These are phyloP conservation scores for Drosophila cracens DNA, from an alignment of 2,888 invertebrate species.

Conservation along the genomic window DNA sequence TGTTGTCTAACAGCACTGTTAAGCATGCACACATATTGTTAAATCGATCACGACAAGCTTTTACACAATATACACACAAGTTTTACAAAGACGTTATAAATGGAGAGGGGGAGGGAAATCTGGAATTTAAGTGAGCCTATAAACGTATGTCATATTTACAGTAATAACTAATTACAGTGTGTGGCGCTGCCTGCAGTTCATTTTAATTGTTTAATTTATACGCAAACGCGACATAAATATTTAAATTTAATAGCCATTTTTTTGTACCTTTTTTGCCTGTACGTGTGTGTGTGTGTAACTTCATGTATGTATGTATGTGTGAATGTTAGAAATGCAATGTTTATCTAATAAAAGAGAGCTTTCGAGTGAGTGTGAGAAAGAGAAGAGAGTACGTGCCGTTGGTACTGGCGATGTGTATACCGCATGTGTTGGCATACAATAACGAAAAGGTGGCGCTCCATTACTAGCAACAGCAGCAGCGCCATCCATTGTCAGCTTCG, in stretches of 20 bases:
- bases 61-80: neutral
- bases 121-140: neutral
- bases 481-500: constrained; percentile 30
- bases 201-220: neutral
- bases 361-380: constrained; percentile 4
- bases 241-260: neutral
- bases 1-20: neutral
- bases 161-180: neutral
- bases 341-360: neutral
- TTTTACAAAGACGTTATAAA: neutral
- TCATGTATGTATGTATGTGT: constrained; percentile 16
- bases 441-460: constrained; percentile 85
- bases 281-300: constrained; percentile 5
- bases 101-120: neutral
- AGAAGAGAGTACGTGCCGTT: constrained; percentile 86
- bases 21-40: neutral
- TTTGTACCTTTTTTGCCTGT: neutral
- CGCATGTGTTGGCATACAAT: constrained; percentile 88
- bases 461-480: constrained; percentile 56
- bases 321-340: constrained; percentile 4
- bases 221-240: neutral
- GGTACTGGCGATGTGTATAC: constrained; percentile 87
- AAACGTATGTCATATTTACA: neutral
- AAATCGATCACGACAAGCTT: neutral
- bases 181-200: neutral